phyloP scores from a whole-genome alignment of 2,113 vertebrate species.

The Trichomycterus rosablanca region DNA sequence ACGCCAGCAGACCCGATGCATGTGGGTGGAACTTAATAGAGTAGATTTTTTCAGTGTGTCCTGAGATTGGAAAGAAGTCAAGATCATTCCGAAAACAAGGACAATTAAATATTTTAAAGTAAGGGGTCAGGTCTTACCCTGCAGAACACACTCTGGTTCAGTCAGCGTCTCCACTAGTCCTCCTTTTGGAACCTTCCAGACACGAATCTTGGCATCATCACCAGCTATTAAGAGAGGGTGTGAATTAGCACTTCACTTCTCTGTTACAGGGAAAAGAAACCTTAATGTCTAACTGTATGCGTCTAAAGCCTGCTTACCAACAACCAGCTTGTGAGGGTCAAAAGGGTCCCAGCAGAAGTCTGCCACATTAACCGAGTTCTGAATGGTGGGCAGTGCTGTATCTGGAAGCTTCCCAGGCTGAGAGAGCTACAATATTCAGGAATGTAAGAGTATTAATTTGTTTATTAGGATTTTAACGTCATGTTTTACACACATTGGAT shows the following conservation, averaged over 20 bases:
- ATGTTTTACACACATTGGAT: too few relatives aligned
- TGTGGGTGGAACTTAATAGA: slow-evolving; percentile 85
- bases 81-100: slow-evolving; percentile 2
- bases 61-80: slow-evolving; percentile 49
- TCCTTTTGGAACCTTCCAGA: slow-evolving; percentile 79
- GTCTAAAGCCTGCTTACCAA: slow-evolving; percentile 70
- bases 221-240: slow-evolving; percentile 65
- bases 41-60: slow-evolving; percentile 95
- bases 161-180: slow-evolving; percentile 77
- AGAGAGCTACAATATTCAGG: slow-evolving; percentile 67
- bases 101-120: neutral
- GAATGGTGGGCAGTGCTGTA: slow-evolving; percentile 75
- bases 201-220: slow-evolving; percentile 86
- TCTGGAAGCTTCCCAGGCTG: slow-evolving; percentile 81
- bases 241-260: too few relatives aligned
- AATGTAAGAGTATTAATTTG: too few relatives aligned
- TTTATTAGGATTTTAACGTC: too few relatives aligned
- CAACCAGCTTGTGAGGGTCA: slow-evolving; percentile 70
- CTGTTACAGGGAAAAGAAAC: too few relatives aligned
- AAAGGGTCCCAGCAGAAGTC: slow-evolving; percentile 94
- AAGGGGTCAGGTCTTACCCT: slow-evolving; percentile 65
- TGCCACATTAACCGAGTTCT: slow-evolving; percentile 76
- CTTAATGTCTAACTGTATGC: too few relatives aligned
- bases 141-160: slow-evolving; percentile 74
- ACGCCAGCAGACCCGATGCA: slow-evolving; percentile 79